Evolutionary conservation across 1,140 invertebrate genomes (phyloP), one percentile per base, ranked within the genome.

Genomic region (Penaeus indicus): DNA sequence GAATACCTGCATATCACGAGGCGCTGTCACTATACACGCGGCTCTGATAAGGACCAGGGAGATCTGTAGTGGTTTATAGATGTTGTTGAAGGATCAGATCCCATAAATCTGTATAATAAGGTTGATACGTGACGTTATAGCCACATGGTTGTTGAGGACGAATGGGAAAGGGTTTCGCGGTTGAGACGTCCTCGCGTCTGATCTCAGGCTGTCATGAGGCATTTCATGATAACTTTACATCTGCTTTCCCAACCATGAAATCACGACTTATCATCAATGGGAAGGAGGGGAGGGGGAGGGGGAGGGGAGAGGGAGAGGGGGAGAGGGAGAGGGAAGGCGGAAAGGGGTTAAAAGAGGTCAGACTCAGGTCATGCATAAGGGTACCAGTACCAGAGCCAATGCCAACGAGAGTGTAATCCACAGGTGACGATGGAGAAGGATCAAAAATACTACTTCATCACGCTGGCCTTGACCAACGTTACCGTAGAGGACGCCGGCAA

Each of bases 401-500:
- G n/a, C 42, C 42, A 75, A 75, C 25, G 38, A 32, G 25, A 81
- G 60, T 13, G 86, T 42, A 86, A 63, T 22, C 42, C 94, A 90
- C 93, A 98, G 97, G 93, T 98, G 92, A 95, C 94, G 92, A 95
- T 97, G 91, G 96, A 96, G 92, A 97, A 97, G 94, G 97, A 98
- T 93, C 97, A 96, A 86, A 97, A 97, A 93, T 97, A 97, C 91
- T 98, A 98, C 94, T 96, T 97, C 94, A 96, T 97, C 91, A 96
- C 96, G 80, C 94, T 98, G 93, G 96, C 98, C 94, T 97, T 98
- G 92, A 95, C 95, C 94, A 97, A 97, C 93, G 97, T 99, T 90
- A 98, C 97, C 86, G 97, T 98, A 92, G 97, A 98, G 95, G 97
- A 99, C 95, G 97, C 97, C 94, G 97, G 97, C 92, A 98, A 98